Conservation (phyloP, 2,113 vertebrate genomes). For the Sphyrna mokarran region DNA sequence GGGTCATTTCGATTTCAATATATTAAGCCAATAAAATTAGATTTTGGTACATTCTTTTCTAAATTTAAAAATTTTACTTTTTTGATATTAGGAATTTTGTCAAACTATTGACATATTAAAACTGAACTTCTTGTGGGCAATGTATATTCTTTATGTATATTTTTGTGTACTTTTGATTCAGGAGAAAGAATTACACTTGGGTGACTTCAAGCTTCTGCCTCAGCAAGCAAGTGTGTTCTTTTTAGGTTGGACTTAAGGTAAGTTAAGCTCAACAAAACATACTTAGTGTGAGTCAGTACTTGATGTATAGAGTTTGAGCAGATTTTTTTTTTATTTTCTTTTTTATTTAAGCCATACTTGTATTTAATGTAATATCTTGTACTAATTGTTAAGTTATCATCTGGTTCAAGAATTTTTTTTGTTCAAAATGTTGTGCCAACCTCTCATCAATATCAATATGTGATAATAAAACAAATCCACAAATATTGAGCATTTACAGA, state of each 20-base stretch:
- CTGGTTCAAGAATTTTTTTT: not conserved
- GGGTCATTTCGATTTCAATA: not conserved
- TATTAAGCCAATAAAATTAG: not conserved
- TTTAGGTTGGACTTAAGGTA: not conserved
- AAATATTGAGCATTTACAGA: not conserved
- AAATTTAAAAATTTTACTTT: not conserved
- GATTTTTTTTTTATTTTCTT: not conserved
- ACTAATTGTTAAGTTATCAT: not conserved
- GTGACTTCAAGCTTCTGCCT: not conserved
- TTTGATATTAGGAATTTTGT: not conserved
- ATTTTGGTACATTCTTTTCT: not conserved
- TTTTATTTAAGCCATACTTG: not conserved
- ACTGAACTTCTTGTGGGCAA: not conserved
- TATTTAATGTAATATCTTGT: not conserved
- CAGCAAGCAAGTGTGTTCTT: not conserved
- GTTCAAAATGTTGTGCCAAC: not conserved
- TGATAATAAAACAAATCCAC: not conserved
- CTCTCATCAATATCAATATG: not conserved
- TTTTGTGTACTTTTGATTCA: not conserved
- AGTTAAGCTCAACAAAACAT: not conserved
- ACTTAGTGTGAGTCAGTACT: not conserved
- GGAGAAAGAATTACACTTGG: not conserved
- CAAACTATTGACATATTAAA: not conserved
- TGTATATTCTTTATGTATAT: not conserved
- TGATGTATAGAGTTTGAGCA: not conserved